These are phyloP conservation scores for Umimayanthus kanabou DNA, from an alignment of 92 coral and sea anemone genomes.

Conservation along the genomic window DNA sequence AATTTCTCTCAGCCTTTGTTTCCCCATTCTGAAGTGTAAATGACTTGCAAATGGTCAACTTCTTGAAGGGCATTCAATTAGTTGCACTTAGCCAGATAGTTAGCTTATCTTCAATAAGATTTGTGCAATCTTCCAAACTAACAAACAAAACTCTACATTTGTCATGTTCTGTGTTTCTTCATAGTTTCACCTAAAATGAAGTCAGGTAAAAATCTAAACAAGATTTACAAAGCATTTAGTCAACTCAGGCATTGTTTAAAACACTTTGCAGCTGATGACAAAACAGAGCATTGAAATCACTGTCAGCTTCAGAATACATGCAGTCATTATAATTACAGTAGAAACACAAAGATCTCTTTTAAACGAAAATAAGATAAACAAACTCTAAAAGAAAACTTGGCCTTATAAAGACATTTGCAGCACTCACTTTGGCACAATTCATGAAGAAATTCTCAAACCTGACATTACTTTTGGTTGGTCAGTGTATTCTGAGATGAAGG, in stretches of 20 bases:
- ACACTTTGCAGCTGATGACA: conserved; percentile 10
- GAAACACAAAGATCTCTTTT: conserved; percentile 24
- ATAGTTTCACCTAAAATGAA: neutral
- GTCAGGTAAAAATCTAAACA: neutral
- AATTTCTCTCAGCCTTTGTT: conserved; percentile 17
- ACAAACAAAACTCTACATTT: neutral
- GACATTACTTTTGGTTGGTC: too few relatives aligned
- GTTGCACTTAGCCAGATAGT: conserved; percentile 6
- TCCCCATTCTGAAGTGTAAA: conserved; percentile 11
- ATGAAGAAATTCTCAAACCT: neutral
- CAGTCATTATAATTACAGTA: conserved; percentile 21
- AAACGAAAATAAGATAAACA: conserved; percentile 21
- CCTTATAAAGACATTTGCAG: neutral
- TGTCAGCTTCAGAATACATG: conserved; percentile 7
- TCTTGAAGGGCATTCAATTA: conserved; percentile 17
- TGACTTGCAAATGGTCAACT: conserved; percentile 25
- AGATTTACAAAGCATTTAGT: neutral
- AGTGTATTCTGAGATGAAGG: too few relatives aligned
- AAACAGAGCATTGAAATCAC: conserved; percentile 11
- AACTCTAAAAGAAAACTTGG: neutral
- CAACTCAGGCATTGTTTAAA: neutral
- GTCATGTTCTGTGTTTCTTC: neutral
- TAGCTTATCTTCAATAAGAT: conserved; percentile 26
- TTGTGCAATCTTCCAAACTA: neutral
- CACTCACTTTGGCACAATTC: neutral